Conservation (phyloP, 2,888 invertebrate species). For the Lepas anatifera region DNA sequence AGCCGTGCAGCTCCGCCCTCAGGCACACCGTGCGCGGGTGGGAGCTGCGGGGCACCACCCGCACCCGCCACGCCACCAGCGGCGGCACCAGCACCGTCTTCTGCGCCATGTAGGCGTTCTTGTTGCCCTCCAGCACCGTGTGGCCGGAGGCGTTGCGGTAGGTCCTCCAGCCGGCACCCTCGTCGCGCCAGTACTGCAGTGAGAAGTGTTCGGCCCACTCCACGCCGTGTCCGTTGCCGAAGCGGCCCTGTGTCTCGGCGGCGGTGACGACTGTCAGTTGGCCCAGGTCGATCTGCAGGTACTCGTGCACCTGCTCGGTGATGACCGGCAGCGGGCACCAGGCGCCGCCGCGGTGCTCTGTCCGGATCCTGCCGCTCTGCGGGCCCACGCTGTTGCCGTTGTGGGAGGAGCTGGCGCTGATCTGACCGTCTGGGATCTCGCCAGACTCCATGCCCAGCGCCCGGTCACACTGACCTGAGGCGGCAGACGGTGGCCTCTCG, state of each 20-base stretch:
- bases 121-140: conserved; percentile 33
- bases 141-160: conserved; percentile 19
- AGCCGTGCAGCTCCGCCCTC: conserved; percentile 43
- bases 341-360: conserved; percentile 21
- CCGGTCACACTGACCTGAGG: conserved; percentile 20
- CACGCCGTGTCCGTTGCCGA: conserved; percentile 20
- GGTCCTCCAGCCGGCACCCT: conserved; percentile 15
- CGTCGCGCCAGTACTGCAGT: conserved; percentile 22
- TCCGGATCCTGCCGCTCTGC: conserved; percentile 17
- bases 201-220: conserved; percentile 21
- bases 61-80: conserved; percentile 39
- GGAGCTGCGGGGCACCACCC: conserved; percentile 40
- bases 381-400: conserved; percentile 26
- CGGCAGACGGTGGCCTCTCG: too few species aligned
- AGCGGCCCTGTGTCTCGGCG: conserved; percentile 23
- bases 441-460: conserved; percentile 38
- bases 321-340: conserved; percentile 21
- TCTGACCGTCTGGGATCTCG: conserved; percentile 34
- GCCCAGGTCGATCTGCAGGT: conserved; percentile 22
- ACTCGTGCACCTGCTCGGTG: conserved; percentile 17
- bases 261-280: conserved; percentile 19
- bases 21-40: conserved; percentile 41
- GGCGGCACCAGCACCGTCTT: conserved; percentile 37
- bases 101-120: conserved; percentile 39
- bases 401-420: conserved; percentile 37